phyloP scores from a whole-genome alignment of 2,888 invertebrate genomes.

The Heliconius charithonia region DNA sequence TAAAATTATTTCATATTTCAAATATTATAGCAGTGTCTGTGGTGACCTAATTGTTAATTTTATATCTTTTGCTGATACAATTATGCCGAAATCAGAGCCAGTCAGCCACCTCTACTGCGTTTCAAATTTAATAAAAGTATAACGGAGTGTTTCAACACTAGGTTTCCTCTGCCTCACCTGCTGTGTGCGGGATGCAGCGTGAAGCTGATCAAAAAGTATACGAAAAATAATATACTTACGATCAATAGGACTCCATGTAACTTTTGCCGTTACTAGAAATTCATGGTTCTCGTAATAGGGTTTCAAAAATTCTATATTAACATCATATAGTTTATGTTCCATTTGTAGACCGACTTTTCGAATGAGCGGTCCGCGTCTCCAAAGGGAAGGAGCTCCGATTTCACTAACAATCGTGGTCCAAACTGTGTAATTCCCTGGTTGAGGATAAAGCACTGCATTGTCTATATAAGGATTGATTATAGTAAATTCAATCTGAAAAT shows the following conservation, averaged over 20 bases:
- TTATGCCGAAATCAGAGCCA: neutral
- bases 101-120: neutral
- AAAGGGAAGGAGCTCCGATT: slow-evolving; percentile 52
- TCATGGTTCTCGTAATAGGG: slow-evolving; percentile 36
- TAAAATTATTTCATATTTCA: neutral
- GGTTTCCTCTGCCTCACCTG: too few relatives aligned
- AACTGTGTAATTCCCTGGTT: slow-evolving; percentile 49
- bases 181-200: too few relatives aligned
- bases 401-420: slow-evolving; percentile 54
- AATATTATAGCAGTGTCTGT: neutral
- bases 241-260: slow-evolving; percentile 55
- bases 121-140: neutral
- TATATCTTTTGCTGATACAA: too few relatives aligned
- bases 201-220: neutral
- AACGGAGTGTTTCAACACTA: too few relatives aligned
- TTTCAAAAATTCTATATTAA: slow-evolving; percentile 43
- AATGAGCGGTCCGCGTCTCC: slow-evolving; percentile 53
- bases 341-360: slow-evolving; percentile 31
- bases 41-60: neutral
- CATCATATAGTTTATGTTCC: slow-evolving; percentile 43
- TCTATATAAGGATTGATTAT: slow-evolving; percentile 44
- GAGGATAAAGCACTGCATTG: slow-evolving; percentile 38
- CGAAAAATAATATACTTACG: slow-evolving; percentile 56
- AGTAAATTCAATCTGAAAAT: slow-evolving; percentile 51
- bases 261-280: slow-evolving; percentile 45